Evolutionary conservation across 2,888 invertebrate genomes (phyloP).

Genomic region (Formica aserva): DNA sequence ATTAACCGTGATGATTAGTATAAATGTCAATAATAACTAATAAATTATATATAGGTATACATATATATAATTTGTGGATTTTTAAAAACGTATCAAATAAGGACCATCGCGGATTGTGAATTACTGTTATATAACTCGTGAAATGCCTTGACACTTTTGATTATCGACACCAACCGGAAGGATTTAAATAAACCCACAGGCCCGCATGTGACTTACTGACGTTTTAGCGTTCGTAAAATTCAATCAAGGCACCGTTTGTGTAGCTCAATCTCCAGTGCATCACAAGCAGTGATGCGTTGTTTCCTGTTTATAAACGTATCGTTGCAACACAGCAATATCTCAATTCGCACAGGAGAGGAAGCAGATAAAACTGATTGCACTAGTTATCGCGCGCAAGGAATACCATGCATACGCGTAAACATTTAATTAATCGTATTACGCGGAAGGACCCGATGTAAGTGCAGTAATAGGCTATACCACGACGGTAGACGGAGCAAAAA

Average conservation of each 20-base stretch:
- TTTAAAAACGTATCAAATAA: not conserved
- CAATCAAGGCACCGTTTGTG: constrained; percentile 40
- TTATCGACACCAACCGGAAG: constrained; percentile 59
- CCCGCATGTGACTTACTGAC: constrained; percentile 53
- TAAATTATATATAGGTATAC: not conserved
- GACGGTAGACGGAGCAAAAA: constrained; percentile 28
- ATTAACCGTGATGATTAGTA: not conserved
- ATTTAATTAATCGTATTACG: constrained; percentile 22
- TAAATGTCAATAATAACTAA: constrained; percentile 6
- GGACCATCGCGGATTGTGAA: constrained; percentile 45
- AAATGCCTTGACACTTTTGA: constrained; percentile 37
- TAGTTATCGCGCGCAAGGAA: not conserved
- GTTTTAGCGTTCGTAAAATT: constrained; percentile 54
- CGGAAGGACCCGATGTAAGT: not conserved
- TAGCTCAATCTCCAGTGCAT: constrained; percentile 7
- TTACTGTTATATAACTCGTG: constrained; percentile 57
- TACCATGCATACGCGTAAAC: not conserved
- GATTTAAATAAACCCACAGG: constrained; percentile 60
- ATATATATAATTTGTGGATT: not conserved
- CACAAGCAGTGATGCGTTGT: not conserved
- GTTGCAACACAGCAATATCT: not conserved
- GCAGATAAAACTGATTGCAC: constrained; percentile 20
- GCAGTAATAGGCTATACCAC: constrained; percentile 16
- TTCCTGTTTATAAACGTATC: constrained; percentile 35
- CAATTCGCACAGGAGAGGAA: constrained; percentile 9